Conservation (phyloP, 2,113 vertebrate genomes). For the Balaeniceps rex region DNA sequence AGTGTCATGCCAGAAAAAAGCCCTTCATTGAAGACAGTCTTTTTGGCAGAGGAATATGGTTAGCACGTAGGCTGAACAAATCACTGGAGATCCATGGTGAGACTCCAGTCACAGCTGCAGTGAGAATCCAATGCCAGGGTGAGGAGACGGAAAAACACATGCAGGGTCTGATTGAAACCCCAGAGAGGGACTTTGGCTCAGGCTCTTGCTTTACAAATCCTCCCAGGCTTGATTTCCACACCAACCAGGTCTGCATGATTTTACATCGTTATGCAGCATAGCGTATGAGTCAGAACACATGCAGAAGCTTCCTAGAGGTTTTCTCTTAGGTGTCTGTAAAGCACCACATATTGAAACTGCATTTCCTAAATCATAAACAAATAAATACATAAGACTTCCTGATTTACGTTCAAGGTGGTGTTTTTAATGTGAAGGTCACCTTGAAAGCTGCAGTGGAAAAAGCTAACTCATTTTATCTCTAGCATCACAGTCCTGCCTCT, state of each 20-base stretch:
- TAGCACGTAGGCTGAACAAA: background rate
- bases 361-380: background rate
- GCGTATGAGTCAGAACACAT: background rate
- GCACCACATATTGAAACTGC: background rate
- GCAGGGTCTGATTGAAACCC: background rate
- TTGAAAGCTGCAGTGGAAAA: constrained; percentile 9
- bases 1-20: background rate
- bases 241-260: background rate
- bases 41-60: background rate
- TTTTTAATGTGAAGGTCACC: background rate
- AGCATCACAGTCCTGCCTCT: background rate
- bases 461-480: background rate
- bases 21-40: background rate
- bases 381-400: background rate
- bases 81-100: background rate
- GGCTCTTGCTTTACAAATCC: background rate
- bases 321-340: background rate
- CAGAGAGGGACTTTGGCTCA: background rate
- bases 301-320: background rate
- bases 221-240: background rate
- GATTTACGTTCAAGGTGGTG: background rate
- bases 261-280: background rate
- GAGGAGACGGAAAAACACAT: background rate
- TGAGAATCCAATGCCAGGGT: fast-evolving
- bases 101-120: background rate